These are phyloP conservation scores for Atethmia centrago DNA, from an alignment of 2,888 invertebrate species.

Conservation along the genomic window DNA sequence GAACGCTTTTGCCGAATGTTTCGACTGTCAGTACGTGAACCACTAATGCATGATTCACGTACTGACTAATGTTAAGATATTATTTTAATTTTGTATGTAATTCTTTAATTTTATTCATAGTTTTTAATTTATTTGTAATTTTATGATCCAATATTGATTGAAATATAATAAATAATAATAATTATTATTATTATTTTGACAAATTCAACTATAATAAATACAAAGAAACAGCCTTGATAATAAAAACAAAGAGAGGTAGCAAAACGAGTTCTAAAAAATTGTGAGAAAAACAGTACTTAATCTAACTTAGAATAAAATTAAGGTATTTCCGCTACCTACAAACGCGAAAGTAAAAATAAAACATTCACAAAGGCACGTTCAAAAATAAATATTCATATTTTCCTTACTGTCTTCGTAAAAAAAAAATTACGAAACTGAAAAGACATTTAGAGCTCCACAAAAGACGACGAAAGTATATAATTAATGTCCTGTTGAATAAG, in stretches of 20 bases:
- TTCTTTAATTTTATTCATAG: no score
- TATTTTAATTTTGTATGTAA: no score
- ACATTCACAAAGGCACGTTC: constrained; percentile 37
- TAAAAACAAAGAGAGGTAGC: neutral
- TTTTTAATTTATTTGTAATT: no score
- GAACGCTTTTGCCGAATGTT: no score
- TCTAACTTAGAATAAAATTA: constrained; percentile 42
- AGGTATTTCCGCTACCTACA: constrained; percentile 25
- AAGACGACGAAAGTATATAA: constrained; percentile 70
- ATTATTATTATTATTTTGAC: no score
- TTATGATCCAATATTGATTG: no score
- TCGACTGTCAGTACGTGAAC: no score
- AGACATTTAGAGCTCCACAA: constrained; percentile 61
- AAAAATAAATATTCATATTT: constrained; percentile 63
- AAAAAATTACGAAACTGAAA: constrained; percentile 47
- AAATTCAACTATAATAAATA: no score
- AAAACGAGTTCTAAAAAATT: neutral
- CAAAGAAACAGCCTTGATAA: neutral
- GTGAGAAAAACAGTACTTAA: constrained; percentile 9
- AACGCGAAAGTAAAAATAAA: constrained; percentile 38
- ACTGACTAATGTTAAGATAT: no score
- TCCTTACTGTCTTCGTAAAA: constrained; percentile 37
- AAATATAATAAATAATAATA: no score
- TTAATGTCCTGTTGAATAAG: constrained; percentile 70
- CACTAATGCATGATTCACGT: no score